phyloP scores from a whole-genome alignment of 2,888 invertebrate species.

The Formica aserva region DNA sequence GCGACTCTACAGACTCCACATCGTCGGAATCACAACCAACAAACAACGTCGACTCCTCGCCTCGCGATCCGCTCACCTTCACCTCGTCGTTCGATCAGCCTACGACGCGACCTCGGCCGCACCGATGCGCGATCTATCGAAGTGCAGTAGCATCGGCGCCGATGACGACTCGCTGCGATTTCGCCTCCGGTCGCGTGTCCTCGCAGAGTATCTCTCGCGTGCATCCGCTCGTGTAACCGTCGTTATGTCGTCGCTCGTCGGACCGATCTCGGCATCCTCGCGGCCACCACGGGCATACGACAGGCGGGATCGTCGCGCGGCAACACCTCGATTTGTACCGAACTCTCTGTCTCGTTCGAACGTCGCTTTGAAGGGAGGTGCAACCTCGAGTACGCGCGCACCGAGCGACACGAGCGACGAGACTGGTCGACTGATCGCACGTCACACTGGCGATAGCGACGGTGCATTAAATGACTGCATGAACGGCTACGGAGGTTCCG shows the following conservation, averaged over 20 bases:
- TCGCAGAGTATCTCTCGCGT: background rate
- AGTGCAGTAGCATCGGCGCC: slow-evolving; percentile 9
- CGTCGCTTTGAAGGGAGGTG: background rate
- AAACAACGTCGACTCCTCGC: background rate
- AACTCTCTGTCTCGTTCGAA: background rate
- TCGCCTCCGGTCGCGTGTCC: background rate
- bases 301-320: background rate
- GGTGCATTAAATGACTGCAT: background rate
- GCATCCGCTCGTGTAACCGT: background rate
- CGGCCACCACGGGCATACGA: background rate
- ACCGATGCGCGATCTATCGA: background rate
- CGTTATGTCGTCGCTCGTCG: background rate
- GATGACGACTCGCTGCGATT: no score
- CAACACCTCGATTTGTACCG: background rate
- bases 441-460: background rate
- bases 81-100: background rate
- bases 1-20: no score
- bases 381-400: background rate
- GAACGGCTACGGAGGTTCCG: background rate
- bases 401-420: slow-evolving; percentile 11
- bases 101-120: background rate
- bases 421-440: background rate
- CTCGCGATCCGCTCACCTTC: background rate
- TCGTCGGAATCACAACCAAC: background rate
- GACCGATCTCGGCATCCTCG: background rate